These are phyloP conservation scores for Drosophila differens DNA, from an alignment of 2,888 invertebrate genomes.

Conservation along the genomic window DNA sequence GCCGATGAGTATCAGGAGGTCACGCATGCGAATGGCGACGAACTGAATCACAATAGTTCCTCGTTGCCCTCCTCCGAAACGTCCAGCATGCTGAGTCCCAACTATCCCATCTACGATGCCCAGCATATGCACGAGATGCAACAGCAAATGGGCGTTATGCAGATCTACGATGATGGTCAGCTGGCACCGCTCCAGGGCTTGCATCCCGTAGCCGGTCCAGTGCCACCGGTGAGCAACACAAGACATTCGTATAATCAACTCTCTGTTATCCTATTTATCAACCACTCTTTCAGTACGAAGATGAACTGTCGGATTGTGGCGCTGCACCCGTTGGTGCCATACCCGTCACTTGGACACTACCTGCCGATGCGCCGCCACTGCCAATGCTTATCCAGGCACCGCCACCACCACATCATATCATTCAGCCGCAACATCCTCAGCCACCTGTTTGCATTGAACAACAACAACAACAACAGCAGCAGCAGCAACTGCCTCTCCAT, in stretches of 20 bases:
- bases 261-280: not conserved
- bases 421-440: slow-evolving; percentile 52
- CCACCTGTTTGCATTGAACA: slow-evolving; percentile 58
- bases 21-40: slow-evolving; percentile 71
- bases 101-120: slow-evolving; percentile 82
- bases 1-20: slow-evolving; percentile 81
- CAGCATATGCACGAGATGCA: slow-evolving; percentile 83
- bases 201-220: slow-evolving; percentile 61
- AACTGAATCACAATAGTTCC: slow-evolving; percentile 83
- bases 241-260: not conserved
- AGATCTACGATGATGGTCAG: slow-evolving; percentile 83
- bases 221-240: slow-evolving; percentile 69
- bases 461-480: slow-evolving; percentile 22
- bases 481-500: slow-evolving; percentile 26
- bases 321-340: slow-evolving; percentile 53
- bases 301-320: slow-evolving; percentile 77
- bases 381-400: slow-evolving; percentile 58
- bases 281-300: slow-evolving; percentile 64
- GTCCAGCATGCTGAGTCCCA: slow-evolving; percentile 84
- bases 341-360: slow-evolving; percentile 68
- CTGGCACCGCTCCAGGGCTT: slow-evolving; percentile 68
- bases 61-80: slow-evolving; percentile 83
- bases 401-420: slow-evolving; percentile 65
- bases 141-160: slow-evolving; percentile 84
- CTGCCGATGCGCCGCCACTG: slow-evolving; percentile 49